Evolutionary conservation across 2,797 vertebrate genomes (phyloP).

Genomic region (Trachurus trachurus): DNA sequence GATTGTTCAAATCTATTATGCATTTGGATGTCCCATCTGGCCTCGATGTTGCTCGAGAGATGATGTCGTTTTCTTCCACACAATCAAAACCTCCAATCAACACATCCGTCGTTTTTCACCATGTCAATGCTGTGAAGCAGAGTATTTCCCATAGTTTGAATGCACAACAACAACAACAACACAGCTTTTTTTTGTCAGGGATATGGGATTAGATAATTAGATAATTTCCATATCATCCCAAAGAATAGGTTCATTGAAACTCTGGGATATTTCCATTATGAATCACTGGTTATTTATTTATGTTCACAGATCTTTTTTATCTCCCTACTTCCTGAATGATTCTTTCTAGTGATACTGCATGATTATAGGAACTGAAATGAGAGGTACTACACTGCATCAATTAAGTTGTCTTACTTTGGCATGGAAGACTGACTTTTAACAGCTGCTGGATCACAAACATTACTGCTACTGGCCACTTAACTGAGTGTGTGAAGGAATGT

Average conservation of each 20-base stretch:
- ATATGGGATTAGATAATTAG: constrained; percentile 6
- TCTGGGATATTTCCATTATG: constrained; percentile 59
- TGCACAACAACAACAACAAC: background rate
- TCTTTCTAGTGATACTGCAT: constrained; percentile 75
- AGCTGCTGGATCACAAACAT: constrained; percentile 42
- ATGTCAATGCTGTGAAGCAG: constrained; percentile 27
- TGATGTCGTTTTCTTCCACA: constrained; percentile 57
- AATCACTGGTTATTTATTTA: constrained; percentile 42
- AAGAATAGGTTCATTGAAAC: constrained; percentile 43
- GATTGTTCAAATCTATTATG: constrained; percentile 74
- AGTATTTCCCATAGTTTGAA: constrained; percentile 18
- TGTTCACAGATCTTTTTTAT: constrained; percentile 59
- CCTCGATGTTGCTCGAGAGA: constrained; percentile 52
- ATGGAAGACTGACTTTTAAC: constrained; percentile 59
- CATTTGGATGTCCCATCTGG: constrained; percentile 71
- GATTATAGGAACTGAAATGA: constrained; percentile 65
- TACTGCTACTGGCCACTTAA: constrained; percentile 17
- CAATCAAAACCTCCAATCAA: constrained; percentile 52
- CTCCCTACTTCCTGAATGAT: constrained; percentile 56
- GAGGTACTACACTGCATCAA: constrained; percentile 54
- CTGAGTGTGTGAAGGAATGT: constrained; percentile 28
- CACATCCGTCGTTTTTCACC: constrained; percentile 29
- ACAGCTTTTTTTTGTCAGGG: constrained; percentile 18
- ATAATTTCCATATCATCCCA: constrained; percentile 1
- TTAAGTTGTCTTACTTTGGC: constrained; percentile 62